These are phyloP conservation scores for Eulemur coronatus DNA, from an alignment of 2,797 vertebrate genomes.

Conservation along the genomic window DNA sequence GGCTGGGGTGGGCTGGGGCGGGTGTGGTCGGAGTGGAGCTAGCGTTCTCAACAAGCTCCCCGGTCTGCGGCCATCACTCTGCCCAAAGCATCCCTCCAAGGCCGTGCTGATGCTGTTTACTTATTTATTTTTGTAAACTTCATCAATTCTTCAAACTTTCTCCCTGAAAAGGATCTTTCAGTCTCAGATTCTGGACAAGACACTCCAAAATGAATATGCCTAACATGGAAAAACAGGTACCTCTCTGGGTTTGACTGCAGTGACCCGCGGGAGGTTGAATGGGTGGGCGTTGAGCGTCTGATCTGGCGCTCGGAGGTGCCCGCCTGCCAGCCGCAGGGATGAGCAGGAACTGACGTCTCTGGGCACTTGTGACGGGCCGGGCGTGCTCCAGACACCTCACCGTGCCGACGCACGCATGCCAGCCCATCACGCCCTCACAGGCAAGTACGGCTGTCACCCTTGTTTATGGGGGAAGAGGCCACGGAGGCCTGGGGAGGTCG, in stretches of 20 bases:
- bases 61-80: not conserved
- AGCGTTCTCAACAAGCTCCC: no score
- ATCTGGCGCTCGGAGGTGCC: not conserved
- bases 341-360: rapidly evolving
- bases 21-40: rapidly evolving
- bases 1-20: not conserved
- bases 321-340: rapidly evolving
- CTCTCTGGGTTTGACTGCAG: rapidly evolving
- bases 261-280: rapidly evolving
- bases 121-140: not conserved
- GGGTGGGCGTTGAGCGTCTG: rapidly evolving
- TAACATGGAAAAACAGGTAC: rapidly evolving
- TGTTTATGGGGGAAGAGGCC: not conserved
- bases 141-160: not conserved
- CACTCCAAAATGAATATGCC: not conserved
- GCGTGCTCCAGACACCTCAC: rapidly evolving
- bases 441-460: rapidly evolving
- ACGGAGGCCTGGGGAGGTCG: not conserved
- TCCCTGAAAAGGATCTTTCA: not conserved
- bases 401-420: rapidly evolving
- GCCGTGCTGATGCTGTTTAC: not conserved
- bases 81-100: not conserved
- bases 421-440: rapidly evolving
- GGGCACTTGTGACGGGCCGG: rapidly evolving
- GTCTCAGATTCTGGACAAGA: not conserved